Percentiles rank a stretch among this genome's conserved stretches.
Evolutionary conservation across 1,140 invertebrate genomes (phyloP).

Genomic region (Solenopsis fugax): DNA sequence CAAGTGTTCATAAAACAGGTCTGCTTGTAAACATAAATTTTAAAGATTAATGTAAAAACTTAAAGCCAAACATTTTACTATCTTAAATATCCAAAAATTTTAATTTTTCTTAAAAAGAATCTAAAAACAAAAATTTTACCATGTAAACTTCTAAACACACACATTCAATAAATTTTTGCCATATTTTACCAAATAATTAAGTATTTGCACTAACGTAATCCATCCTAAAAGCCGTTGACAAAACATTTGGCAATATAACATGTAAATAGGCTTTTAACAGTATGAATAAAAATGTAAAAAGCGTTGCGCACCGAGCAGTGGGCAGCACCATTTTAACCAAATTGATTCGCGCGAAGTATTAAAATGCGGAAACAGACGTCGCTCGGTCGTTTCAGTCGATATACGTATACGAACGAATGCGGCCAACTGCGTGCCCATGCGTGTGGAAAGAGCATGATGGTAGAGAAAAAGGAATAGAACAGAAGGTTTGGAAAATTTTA

Average conservation of each 20-base stretch:
- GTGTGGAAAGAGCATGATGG: constrained; percentile 18
- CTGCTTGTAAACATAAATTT: background rate
- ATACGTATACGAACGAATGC: constrained; percentile 38
- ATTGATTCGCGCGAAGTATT: constrained; percentile 57
- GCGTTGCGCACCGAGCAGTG: background rate
- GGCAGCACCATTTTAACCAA: constrained; percentile 46
- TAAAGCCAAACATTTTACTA: background rate
- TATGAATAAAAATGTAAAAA: constrained; percentile 55
- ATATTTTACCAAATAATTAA: constrained; percentile 45
- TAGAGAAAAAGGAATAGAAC: background rate
- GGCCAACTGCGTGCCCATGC: constrained; percentile 27
- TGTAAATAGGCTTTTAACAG: constrained; percentile 53
- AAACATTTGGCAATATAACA: constrained; percentile 43
- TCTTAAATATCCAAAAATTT: background rate
- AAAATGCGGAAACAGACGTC: constrained; percentile 61
- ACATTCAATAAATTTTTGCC: constrained; percentile 3
- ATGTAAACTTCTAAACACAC: background rate
- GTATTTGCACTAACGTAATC: constrained; percentile 27
- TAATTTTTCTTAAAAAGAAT: constrained; percentile 10
- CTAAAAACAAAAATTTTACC: constrained; percentile 17
- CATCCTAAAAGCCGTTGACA: constrained; percentile 39
- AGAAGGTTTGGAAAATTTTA: constrained; percentile 16
- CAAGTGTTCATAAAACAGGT: background rate
- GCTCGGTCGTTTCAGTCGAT: constrained; percentile 36
- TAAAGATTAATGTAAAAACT: background rate